Base-by-base conservation (phyloP, 2,888 invertebrate species). In the Diabrotica balteata region DNA sequence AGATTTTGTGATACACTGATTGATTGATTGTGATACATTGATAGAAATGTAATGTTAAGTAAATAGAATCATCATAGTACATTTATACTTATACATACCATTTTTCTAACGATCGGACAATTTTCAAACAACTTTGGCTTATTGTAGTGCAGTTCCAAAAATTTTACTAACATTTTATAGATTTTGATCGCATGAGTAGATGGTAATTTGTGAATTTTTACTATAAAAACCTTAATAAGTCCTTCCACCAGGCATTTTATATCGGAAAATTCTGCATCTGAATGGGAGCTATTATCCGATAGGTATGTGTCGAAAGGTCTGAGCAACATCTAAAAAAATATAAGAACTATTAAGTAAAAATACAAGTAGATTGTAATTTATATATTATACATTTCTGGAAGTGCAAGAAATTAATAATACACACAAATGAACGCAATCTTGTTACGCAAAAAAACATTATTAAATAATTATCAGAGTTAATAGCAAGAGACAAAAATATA, bases 171-270 rank as follows among this genome's bases (percentile, higher is more conserved):
- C 81, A 95, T 89, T 75, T 91, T 89, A 80, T 93, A 93, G 72
- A 93, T 91, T 79, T 90, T 89, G 71, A 94, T 88, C n/a, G 95
- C 92, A 82, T 93, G 90, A 62, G 87, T 86, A 6, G 94, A 92
- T 1, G 96, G 95, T 76, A 91, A 84, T 54, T 89, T 90, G 84
- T 92, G 91, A 74, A 96, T 87, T 85, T 93, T 93, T 53, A 86
- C 85, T 78, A 89, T 88, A 81, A 96, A 91, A 75, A 95, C 88
- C 74, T 89, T 87, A 70, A 95, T 90, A 69, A 96, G 86, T 1
- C 94, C 95, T 50, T 85, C 84, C 5, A 91, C 90, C 57, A 92
- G 90, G 42, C 89, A 87, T 74, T 87, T 86, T 59, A 93, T 88
- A 79, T 94, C 94, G 46, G 87, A 85, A 50, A 90, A 86, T 65